These are phyloP conservation scores for Hecatera dysodea DNA, from an alignment of 2,888 invertebrate genomes.

Conservation along the genomic window DNA sequence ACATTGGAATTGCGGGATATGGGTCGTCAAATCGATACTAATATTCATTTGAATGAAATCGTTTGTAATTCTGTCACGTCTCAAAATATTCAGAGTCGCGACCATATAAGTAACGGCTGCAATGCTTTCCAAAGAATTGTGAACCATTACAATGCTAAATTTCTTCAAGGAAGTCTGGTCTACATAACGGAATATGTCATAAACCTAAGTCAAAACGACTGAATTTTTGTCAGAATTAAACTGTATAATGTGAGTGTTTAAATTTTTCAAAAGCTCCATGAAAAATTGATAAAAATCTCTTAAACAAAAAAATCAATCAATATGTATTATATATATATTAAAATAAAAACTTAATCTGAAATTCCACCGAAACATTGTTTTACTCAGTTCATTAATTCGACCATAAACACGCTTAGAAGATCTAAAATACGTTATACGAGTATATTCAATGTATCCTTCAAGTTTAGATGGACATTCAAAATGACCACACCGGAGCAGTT, in stretches of 20 bases:
- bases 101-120: constrained; percentile 80
- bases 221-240: constrained; percentile 31
- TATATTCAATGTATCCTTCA: constrained; percentile 7
- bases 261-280: no score
- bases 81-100: constrained; percentile 77
- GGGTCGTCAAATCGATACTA: constrained; percentile 62
- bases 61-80: constrained; percentile 81
- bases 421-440: constrained; percentile 22
- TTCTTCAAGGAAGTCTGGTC: constrained; percentile 77
- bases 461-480: constrained; percentile 6
- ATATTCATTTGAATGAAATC: constrained; percentile 72
- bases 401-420: not conserved
- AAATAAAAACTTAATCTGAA: not conserved
- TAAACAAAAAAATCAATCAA: not conserved
- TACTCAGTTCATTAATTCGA: not conserved
- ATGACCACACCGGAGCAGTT: constrained; percentile 3
- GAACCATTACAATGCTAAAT: constrained; percentile 79
- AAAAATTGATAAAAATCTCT: not conserved
- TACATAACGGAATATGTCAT: constrained; percentile 73
- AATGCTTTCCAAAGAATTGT: constrained; percentile 78
- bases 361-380: not conserved
- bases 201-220: constrained; percentile 44
- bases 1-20: constrained; percentile 32
- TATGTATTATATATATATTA: no score
- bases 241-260: not conserved